phyloP scores from a whole-genome alignment of 1,140 invertebrate genomes.

The Nasonia giraulti region DNA sequence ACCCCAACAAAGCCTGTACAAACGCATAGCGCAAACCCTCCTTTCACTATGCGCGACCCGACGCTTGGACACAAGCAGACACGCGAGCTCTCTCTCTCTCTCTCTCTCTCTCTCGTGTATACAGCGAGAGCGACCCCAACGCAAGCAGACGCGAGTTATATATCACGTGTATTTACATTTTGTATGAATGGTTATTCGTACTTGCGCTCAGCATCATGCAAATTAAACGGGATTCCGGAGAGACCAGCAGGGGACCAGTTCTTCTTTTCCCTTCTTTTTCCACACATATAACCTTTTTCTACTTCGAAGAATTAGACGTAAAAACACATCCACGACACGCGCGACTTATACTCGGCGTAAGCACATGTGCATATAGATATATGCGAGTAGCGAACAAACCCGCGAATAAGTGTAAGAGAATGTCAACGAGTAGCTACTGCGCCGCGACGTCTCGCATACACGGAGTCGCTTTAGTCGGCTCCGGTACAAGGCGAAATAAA shows the following conservation, averaged over 20 bases:
- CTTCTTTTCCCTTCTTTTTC: background rate
- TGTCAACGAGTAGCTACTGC: background rate
- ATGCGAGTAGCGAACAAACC: background rate
- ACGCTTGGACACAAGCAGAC: constrained; percentile 2
- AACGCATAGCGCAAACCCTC: constrained; percentile 53
- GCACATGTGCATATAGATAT: background rate
- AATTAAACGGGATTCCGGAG: background rate
- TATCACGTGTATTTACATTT: constrained; percentile 1
- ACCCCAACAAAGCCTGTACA: constrained; percentile 62
- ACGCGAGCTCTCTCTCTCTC: background rate
- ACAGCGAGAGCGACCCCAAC: background rate
- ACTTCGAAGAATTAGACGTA: background rate
- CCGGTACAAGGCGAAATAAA: background rate
- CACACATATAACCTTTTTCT: background rate
- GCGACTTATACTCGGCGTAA: background rate
- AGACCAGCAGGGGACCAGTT: background rate
- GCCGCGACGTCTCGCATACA: background rate
- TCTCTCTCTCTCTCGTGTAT: constrained; percentile 8
- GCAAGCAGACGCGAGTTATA: background rate
- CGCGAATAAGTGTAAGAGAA: background rate
- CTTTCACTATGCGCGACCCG: constrained; percentile 46
- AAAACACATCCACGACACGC: background rate
- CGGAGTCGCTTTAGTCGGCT: background rate
- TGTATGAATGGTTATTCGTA: constrained; percentile 1
- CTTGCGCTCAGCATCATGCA: background rate